Percentiles rank a stretch among this genome's conserved stretches.
Conservation (phyloP, 2,888 invertebrate species). For the Junonia oenone region DNA sequence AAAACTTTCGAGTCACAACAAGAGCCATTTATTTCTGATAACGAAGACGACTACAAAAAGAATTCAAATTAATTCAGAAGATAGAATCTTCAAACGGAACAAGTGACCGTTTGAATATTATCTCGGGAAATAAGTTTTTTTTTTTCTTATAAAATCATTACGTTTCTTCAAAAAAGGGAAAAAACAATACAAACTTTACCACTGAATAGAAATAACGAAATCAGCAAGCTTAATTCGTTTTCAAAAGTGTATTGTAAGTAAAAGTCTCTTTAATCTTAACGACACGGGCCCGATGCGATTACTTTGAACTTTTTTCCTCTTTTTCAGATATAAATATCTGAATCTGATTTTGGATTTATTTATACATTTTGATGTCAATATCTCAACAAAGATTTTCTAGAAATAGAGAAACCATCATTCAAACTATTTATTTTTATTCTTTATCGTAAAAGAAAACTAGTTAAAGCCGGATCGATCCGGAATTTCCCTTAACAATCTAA, state of each 20-base stretch:
- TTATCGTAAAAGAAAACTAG: no score
- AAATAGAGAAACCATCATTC: no score
- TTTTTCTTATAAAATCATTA: constrained; percentile 35
- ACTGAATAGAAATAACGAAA: constrained; percentile 70
- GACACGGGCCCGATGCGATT: constrained; percentile 19
- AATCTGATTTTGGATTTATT: not conserved
- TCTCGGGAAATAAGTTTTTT: constrained; percentile 36
- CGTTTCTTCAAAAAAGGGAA: constrained; percentile 46
- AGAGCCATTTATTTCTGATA: constrained; percentile 44
- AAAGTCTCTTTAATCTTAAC: constrained; percentile 22
- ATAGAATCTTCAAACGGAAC: constrained; percentile 57
- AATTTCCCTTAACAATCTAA: not conserved
- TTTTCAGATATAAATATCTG: not conserved
- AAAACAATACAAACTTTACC: constrained; percentile 65
- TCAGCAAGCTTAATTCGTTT: constrained; percentile 58
- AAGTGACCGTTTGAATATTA: constrained; percentile 50
- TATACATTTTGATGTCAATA: not conserved
- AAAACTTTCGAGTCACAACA: constrained; percentile 26
- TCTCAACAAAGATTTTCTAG: no score
- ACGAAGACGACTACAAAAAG: constrained; percentile 46
- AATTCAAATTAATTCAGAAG: constrained; percentile 64
- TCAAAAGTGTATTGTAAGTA: constrained; percentile 46
- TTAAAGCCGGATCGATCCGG: no score
- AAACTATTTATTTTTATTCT: no score
- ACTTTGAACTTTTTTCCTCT: not conserved